phyloP scores from a whole-genome alignment of 2,888 invertebrate species.

The Apamea monoglypha region DNA sequence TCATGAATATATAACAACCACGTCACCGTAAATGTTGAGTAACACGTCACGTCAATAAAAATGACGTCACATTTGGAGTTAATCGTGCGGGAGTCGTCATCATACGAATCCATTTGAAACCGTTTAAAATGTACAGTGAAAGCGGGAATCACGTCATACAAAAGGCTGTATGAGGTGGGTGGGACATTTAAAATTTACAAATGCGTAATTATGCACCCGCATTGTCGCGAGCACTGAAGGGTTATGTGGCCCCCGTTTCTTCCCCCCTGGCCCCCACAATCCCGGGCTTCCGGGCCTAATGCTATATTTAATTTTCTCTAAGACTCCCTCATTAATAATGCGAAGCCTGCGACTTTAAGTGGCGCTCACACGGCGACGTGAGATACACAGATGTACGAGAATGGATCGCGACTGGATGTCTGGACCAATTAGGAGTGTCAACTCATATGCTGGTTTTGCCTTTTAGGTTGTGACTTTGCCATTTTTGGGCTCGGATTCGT shows the following conservation, averaged over 20 bases:
- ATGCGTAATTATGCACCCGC: conserved; percentile 91
- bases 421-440: conserved; percentile 36
- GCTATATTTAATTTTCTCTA: conserved; percentile 91
- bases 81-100: conserved; percentile 83
- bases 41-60: conserved; percentile 71
- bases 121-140: conserved; percentile 84
- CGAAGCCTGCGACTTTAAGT: conserved; percentile 90
- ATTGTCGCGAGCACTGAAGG: conserved; percentile 87
- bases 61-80: conserved; percentile 82
- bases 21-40: conserved; percentile 54
- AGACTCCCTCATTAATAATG: conserved; percentile 90
- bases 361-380: conserved; percentile 87
- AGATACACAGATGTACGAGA: conserved; percentile 79
- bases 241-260: conserved; percentile 79
- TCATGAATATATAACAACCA: conserved; percentile 22
- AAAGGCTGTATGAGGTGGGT: conserved; percentile 88
- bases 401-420: conserved; percentile 56
- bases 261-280: conserved; percentile 77
- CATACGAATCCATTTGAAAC: conserved; percentile 83
- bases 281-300: conserved; percentile 89
- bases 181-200: conserved; percentile 90
- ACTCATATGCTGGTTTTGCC: not conserved
- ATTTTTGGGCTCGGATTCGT: not conserved
- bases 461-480: not conserved
- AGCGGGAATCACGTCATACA: conserved; percentile 89